Evolutionary conservation across 35 echinoderm and acorn worm species (phyloP), one percentile per base, ranked within the genome.

Genomic region (Eucidaris tribuloides): DNA sequence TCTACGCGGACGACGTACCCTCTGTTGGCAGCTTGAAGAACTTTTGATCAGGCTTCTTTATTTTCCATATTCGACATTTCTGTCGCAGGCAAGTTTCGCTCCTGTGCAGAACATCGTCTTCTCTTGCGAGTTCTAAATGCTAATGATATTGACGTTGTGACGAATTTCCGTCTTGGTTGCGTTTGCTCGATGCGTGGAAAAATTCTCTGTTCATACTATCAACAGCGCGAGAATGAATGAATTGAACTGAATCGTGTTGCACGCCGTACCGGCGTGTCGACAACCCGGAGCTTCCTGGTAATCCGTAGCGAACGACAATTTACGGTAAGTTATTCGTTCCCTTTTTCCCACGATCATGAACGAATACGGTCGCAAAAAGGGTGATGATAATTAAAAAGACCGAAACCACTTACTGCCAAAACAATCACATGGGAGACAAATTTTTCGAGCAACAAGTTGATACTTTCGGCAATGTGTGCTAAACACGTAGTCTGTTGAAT

Each of bases 41-140:
- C 90, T 93, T 79, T 99, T 99, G 18, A 93, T 90, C 70, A 93
- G 77, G 62, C 93, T 93, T 71, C 93, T 93, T 28, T 90, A 93
- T 84, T 93, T 90, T 91, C 90, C 93, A 34, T 93, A 93, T 62
- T 99, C 90, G 30, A 93, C 96, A 93, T 98, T 98, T 49, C 95
- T 89, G 83, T 98, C 95, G 18, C 86, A 84, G 17, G 90, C 95
- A 11, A 83, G 81, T 79, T 98, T n/a, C n/a, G 90, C 34, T 96
- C 93, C 46, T 85, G 74, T 46, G 52, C 79, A 62, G 93, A n/a
- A 90, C 93, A 91, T 91, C 62, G 38, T 91, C 85, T 24, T 34
- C 13, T 50, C 23, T 37, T 30, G 17, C 6, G 22, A 15, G 22
- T 15, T 25, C 28, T 20, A 17, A 3, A 3, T 74, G n/a, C n/a